phyloP scores from a whole-genome alignment of 92 coral and sea anemone genomes.

The Zoanthus solanderi region DNA sequence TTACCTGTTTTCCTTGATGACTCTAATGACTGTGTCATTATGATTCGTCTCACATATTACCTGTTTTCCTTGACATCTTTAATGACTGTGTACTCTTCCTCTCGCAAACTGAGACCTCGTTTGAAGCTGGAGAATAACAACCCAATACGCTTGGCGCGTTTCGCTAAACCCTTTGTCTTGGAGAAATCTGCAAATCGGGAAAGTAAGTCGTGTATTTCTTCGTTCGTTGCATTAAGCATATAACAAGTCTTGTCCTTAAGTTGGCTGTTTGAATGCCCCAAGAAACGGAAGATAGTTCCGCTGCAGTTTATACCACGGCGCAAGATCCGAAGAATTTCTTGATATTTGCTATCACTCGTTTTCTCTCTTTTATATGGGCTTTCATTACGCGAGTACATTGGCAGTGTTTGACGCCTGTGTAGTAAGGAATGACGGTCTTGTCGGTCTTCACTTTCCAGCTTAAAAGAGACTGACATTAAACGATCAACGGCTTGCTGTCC shows the following conservation, averaged over 20 bases:
- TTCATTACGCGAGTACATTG: not conserved
- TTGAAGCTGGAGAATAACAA: conserved; percentile 82
- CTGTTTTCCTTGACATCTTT: conserved; percentile 66
- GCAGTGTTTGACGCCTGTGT: conserved; percentile 3
- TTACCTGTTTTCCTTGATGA: no score
- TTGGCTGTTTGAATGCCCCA: conserved; percentile 89
- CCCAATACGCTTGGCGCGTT: conserved; percentile 87
- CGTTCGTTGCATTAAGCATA: conserved; percentile 79
- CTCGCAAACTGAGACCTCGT: conserved; percentile 68
- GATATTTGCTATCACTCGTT: conserved; percentile 21
- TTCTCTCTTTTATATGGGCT: not conserved
- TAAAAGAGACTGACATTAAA: conserved; percentile 72
- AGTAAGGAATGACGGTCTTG: conserved; percentile 1
- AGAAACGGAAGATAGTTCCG: conserved; percentile 74
- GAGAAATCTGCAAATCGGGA: conserved; percentile 82
- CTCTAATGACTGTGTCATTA: no score
- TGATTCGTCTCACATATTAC: not conserved
- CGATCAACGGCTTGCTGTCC: conserved; percentile 70
- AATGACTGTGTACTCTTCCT: conserved; percentile 68
- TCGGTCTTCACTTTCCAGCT: conserved; percentile 27
- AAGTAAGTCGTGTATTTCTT: conserved; percentile 75
- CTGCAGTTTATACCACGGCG: conserved; percentile 73
- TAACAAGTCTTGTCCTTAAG: conserved; percentile 84
- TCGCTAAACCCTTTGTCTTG: conserved; percentile 73
- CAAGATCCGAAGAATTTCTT: conserved; percentile 62